A percentile compares a stretch with the other conserved stretches of the same genome.
Conservation (phyloP, 2,113 vertebrate species). For the Ptychochromis oligacanthus region DNA sequence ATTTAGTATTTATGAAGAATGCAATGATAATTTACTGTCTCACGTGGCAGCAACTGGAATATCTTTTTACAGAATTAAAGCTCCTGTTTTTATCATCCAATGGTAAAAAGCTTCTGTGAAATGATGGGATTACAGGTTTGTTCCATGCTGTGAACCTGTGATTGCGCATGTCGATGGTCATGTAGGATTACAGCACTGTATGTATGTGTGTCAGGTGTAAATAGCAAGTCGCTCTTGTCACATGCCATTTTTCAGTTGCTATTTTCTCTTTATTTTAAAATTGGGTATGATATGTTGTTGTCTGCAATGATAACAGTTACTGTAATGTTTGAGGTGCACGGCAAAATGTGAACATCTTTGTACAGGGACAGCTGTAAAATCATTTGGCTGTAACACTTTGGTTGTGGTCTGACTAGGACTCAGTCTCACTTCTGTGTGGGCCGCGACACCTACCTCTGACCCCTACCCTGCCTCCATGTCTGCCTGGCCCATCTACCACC, state of each 20-base stretch:
- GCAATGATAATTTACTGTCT: slow-evolving; percentile 46
- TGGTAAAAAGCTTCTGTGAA: not conserved
- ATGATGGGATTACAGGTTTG: not conserved
- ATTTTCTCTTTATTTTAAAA: not conserved
- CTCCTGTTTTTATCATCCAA: not conserved
- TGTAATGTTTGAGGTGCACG: not conserved
- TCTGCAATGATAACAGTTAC: slow-evolving; percentile 4
- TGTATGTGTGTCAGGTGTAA: slow-evolving; percentile 4
- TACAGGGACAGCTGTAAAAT: not conserved
- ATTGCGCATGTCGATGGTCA: not conserved
- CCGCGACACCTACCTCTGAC: slow-evolving; percentile 12
- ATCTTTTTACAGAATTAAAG: slow-evolving; percentile 22
- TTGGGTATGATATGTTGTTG: not conserved
- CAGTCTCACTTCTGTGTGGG: not conserved
- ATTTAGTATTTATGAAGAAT: slow-evolving; percentile 30
- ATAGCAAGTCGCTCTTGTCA: not conserved
- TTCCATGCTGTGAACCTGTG: slow-evolving; percentile 1
- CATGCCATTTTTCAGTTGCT: not conserved
- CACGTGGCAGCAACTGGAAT: not conserved
- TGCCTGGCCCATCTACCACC: slow-evolving; percentile 14
- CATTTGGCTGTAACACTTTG: not conserved
- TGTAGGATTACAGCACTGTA: not conserved
- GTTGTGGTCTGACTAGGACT: not conserved
- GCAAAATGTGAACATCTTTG: not conserved
- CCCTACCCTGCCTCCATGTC: not conserved